phyloP scores from a whole-genome alignment of 2,888 invertebrate species.

The Pelosia muscerda region DNA sequence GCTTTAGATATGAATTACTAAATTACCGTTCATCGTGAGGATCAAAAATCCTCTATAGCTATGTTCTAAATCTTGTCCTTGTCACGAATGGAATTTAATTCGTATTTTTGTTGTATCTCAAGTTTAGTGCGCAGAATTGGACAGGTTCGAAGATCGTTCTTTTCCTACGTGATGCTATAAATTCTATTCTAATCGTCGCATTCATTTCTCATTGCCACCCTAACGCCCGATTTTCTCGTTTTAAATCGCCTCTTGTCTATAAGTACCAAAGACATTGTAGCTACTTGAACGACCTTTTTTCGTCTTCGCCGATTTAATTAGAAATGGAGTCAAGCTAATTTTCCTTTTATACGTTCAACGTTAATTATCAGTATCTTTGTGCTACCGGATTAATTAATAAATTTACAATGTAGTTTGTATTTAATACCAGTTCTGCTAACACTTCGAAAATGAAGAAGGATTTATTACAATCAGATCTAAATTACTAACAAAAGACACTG shows the following conservation, averaged over 20 bases:
- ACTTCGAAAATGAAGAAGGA: not conserved
- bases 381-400: slow-evolving; percentile 28
- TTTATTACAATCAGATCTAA: not conserved
- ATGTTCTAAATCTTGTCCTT: slow-evolving; percentile 1
- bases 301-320: slow-evolving; percentile 44
- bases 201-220: slow-evolving; percentile 42
- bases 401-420: not conserved
- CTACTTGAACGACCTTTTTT: slow-evolving; percentile 42
- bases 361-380: slow-evolving; percentile 30
- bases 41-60: slow-evolving; percentile 9
- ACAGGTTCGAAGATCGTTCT: slow-evolving; percentile 40
- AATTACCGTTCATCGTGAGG: too few species aligned
- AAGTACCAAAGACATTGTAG: slow-evolving; percentile 23
- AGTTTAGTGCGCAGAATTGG: slow-evolving; percentile 30
- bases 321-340: slow-evolving; percentile 41
- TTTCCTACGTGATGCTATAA: slow-evolving; percentile 34
- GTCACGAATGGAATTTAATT: slow-evolving; percentile 12
- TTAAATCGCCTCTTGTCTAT: slow-evolving; percentile 39
- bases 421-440: not conserved
- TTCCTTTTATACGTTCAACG: slow-evolving; percentile 38
- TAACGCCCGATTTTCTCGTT: slow-evolving; percentile 38
- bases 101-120: slow-evolving; percentile 26
- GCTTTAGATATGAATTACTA: too few species aligned
- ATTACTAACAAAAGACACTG: not conserved
- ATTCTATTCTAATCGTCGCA: slow-evolving; percentile 36